Percentiles rank a stretch among this genome's conserved stretches.
phyloP scores from a whole-genome alignment of 1,140 invertebrate species.

The Atopsyche davidsoni region DNA sequence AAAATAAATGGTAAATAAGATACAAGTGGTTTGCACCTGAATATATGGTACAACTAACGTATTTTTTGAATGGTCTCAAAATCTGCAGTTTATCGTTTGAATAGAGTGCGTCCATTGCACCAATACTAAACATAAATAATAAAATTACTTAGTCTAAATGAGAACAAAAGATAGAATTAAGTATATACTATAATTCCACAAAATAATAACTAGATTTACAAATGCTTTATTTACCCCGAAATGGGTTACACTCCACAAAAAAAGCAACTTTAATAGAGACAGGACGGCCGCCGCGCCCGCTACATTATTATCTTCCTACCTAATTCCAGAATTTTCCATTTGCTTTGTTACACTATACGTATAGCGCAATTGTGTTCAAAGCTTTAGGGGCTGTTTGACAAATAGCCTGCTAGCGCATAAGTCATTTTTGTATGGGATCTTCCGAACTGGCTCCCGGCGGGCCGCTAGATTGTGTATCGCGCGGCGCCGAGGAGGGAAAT shows the following conservation, averaged over 20 bases:
- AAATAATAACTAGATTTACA: neutral
- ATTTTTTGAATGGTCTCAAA: no score
- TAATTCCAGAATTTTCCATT: neutral
- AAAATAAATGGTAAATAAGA: no score
- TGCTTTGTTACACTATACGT: neutral
- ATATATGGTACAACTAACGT: no score
- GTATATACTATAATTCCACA: neutral
- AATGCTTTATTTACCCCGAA: neutral
- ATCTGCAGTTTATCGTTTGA: no score
- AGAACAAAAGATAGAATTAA: neutral
- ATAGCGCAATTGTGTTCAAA: neutral
- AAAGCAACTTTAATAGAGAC: no score
- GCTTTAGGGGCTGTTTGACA: constrained; percentile 11
- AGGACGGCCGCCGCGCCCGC: no score
- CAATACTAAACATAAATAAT: no score
- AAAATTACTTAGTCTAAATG: no score
- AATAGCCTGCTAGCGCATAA: constrained; percentile 15
- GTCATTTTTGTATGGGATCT: constrained; percentile 16
- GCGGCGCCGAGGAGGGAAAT: constrained; percentile 14
- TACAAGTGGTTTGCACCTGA: no score
- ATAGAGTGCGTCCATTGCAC: no score
- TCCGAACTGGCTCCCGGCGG: neutral
- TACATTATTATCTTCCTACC: no score
- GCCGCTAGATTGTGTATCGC: constrained; percentile 17
- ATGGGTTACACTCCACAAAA: neutral